Base-by-base conservation (phyloP, 2,797 vertebrate genomes). In the Halcyon leucocephala region DNA sequence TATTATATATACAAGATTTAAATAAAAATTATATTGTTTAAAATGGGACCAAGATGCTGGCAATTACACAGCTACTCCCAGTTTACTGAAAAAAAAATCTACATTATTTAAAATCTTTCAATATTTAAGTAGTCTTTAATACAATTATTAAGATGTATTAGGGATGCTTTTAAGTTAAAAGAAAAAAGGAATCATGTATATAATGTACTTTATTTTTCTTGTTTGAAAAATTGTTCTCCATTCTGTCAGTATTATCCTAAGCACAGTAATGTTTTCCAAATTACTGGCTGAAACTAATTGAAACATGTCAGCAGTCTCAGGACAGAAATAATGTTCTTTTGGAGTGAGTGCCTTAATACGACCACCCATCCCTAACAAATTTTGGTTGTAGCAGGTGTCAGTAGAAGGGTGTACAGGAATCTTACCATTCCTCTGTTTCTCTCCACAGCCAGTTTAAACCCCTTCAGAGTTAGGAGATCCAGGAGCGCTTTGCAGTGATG, bases 1-100 rank as follows among this genome's bases (percentile, higher is more conserved):
- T 96, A 85, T 95, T 97, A 97, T 97, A 96, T 97, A 96, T 97
- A 96, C 97, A 97, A 98, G 95, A 88, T 97, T 97, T 97, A 97
- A 97, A 97, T 98, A 96, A 96, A 97, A 97, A 92, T 41, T 97
- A 92, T 98, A 96, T 98, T 97, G 96, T 98, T 97, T 97, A 97
- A 98, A 93, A 94, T 95, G 97, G 98, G 98, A 98, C 98, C 98
- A 98, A 97, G 72, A 48, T 94, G 95, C 94, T 96, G 94, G 96
- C 96, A 97, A 83, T 86, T 94, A 96, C 74, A 94, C 87, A 93
- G 72, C 93, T 96, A 91, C 95, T 97, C 92, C 95, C 92, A 97
- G 93, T 96, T 97, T 97, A 98, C 97, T 97, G 97, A 91, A 41
- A 84, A 96, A 96, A 83, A 96, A 96, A 88, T 90, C 95, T 97